phyloP scores from a whole-genome alignment of 1,140 invertebrate species.

The Neotoxoptera formosana region DNA sequence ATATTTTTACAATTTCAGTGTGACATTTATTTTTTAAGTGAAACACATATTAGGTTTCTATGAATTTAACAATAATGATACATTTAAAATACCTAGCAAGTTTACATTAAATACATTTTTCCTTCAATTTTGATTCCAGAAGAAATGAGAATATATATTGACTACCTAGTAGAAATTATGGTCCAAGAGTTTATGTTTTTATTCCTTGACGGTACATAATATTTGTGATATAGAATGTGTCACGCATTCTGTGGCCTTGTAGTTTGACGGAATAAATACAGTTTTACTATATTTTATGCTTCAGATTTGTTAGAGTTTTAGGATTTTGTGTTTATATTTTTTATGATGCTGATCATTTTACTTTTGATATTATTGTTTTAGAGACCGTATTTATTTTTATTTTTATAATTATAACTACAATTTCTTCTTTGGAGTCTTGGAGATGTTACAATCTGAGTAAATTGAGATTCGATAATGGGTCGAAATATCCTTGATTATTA shows the following conservation, averaged over 20 bases:
- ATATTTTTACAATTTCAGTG: neutral
- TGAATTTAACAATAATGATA: too few species aligned
- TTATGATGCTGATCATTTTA: too few species aligned
- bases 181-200: neutral
- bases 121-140: neutral
- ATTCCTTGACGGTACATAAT: neutral
- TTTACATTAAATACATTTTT: neutral
- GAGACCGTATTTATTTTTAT: too few species aligned
- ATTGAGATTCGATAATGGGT: neutral
- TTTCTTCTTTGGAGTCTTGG: neutral
- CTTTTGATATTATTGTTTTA: too few species aligned
- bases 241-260: neutral
- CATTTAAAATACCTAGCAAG: neutral
- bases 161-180: neutral
- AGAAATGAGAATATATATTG: neutral
- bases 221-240: neutral
- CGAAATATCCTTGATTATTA: neutral
- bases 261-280: neutral
- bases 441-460: neutral
- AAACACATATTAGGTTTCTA: neutral
- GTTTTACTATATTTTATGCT: neutral
- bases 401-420: neutral
- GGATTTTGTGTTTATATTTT: neutral
- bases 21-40: neutral
- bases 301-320: neutral